These are phyloP conservation scores for Trochalopteron elliotii DNA, from an alignment of 2,113 vertebrate genomes.

Conservation along the genomic window DNA sequence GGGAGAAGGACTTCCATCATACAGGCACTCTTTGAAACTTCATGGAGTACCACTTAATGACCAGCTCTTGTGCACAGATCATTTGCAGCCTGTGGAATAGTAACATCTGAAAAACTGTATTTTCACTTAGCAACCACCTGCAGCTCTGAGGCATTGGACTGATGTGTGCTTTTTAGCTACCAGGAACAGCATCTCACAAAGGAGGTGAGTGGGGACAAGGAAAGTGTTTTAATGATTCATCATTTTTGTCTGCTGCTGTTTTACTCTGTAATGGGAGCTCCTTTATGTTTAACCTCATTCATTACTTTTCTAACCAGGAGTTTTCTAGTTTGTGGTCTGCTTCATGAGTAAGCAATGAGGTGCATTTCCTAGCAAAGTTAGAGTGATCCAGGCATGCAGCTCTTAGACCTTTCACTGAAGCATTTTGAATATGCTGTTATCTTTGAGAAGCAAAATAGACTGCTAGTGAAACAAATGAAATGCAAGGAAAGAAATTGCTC, in stretches of 20 bases:
- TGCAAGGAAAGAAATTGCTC: neutral
- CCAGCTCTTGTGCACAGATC: neutral
- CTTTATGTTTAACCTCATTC: rapidly evolving
- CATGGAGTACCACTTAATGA: neutral
- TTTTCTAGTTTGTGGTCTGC: neutral
- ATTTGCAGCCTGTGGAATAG: neutral
- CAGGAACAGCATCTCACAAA: neutral
- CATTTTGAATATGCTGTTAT: neutral
- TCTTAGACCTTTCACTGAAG: neutral
- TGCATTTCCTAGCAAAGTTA: neutral
- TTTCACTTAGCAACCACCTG: neutral
- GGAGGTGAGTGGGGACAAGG: neutral
- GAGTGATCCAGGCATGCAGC: neutral
- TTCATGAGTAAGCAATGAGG: neutral
- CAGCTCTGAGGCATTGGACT: neutral
- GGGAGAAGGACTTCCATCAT: neutral
- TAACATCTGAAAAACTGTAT: neutral
- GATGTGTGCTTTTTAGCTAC: neutral
- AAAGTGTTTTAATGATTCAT: neutral
- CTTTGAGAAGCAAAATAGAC: neutral
- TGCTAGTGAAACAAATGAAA: neutral
- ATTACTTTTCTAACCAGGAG: neutral
- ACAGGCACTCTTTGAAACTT: neutral
- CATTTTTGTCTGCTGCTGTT: neutral
- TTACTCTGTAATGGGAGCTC: neutral